Percentiles rank a stretch among this genome's conserved stretches.
Conservation (phyloP, 2,113 vertebrate genomes). For the Percopsis transmontana region DNA sequence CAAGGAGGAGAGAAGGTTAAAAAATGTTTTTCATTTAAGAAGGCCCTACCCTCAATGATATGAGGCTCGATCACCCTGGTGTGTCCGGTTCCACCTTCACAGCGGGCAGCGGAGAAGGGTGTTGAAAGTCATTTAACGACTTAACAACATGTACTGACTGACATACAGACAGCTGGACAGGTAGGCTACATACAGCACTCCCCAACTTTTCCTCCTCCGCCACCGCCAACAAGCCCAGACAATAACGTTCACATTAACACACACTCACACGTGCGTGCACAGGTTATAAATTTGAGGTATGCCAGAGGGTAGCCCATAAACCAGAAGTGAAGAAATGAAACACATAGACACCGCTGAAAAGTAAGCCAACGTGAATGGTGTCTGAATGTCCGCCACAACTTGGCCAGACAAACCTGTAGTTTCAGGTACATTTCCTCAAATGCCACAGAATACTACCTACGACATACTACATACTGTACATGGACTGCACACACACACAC, state of each 20-base stretch:
- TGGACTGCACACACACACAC: not conserved
- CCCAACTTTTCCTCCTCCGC: constrained; percentile 43
- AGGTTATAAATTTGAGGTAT: no score
- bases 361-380: no score
- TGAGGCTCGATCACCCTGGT: constrained; percentile 66
- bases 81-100: constrained; percentile 63
- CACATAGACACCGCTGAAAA: no score
- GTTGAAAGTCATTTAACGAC: constrained; percentile 61
- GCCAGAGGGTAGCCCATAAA: no score
- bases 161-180: constrained; percentile 36
- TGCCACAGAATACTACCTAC: no score
- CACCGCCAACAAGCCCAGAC: constrained; percentile 47
- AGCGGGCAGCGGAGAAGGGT: constrained; percentile 59
- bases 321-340: no score
- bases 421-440: no score
- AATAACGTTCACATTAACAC: constrained; percentile 14
- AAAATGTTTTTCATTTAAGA: constrained; percentile 8
- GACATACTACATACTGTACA: no score
- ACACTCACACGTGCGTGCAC: constrained; percentile 3
- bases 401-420: no score
- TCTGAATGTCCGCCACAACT: no score
- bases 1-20: constrained; percentile 11
- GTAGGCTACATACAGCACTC: not conserved
- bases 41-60: constrained; percentile 72
- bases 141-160: constrained; percentile 56